Base-by-base conservation (phyloP, 1,140 invertebrate genomes). In the Panagrolaimus sp. region DNA sequence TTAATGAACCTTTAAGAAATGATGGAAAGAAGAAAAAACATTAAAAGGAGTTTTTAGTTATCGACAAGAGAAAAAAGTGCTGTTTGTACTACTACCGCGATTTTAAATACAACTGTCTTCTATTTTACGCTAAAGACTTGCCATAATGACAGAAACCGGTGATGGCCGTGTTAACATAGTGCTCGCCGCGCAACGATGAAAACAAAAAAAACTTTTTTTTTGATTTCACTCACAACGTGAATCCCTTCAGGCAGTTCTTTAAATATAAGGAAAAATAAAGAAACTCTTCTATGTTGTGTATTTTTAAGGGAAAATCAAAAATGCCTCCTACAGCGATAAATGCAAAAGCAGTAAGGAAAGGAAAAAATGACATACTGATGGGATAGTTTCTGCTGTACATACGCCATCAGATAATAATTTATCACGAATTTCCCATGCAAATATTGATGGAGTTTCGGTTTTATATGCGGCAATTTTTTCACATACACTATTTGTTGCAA, bases 361-460 rank as follows among this genome's bases (percentile, higher is more conserved):
- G 27, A 57, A 23, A 57, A 57, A 16, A 48, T 20, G 14, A 57
- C 20, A 11, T 31, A 48, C 46, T 82, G 92, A 95, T 45, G 95
- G 95, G 74, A 97, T 96, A 84, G 96, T 97, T 85, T 97, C 94
- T 78, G 92, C 93, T 72, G 92, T 92, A 85, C 95, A 98, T 46
- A 96, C 90, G 51, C 90, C 92, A 79, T 98, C 95, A 64, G 91
- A 90, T 9, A 97, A 87, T 70, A 98, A 87, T 79, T 93, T 88
- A 84, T 95, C 92, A 25, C 92, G 85, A 76, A 95, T 95, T 86
- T 95, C 92, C 92, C 92, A 95, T 0, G 92, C 92, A 85, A 95
- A 95, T 80, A 95, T 95, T 65, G 92, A 93, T 1, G 92, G 92
- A 79, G 91, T 92, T 83, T 94, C 92, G 5, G 91, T 87, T 84